Base-by-base conservation (phyloP, 1,140 invertebrate genomes). In the Wiebesia pumilae region DNA sequence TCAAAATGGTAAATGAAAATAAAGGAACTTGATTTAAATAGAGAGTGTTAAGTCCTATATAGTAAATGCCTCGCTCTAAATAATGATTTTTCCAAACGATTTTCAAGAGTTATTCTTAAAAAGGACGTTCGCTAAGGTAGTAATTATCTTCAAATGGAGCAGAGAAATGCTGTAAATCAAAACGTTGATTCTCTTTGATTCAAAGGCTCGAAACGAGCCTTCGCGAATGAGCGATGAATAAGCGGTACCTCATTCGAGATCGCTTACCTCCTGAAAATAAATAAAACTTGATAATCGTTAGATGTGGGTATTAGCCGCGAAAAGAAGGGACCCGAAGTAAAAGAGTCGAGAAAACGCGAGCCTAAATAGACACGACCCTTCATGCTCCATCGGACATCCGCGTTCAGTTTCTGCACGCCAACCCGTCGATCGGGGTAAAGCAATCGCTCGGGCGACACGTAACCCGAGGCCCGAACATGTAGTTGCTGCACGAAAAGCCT, bases 391-490 rank as follows among this genome's bases (percentile, higher is more conserved):
- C 67, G 67, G 24, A 10, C 67, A 71, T 71, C 67, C 35, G 67
- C 67, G n/a, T 35, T 14, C 67, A 14, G 27, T 0, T 30, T 71
- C 67, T 71, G 67, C 24, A n/a, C 62, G 43, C 47, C 27, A 54
- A 58, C 21, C 77, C 77, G 38, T 54, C 14, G 38, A 43, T 58
- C 51, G 77, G 9, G 2, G 10, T 2, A 54, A 16, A 10, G 14
- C 51, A 54, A 19, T 19, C 10, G 51, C 9, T 10, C 51, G 19
- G 1, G 1, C 43, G 6, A 6, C 54, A 1, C n/a, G 82, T 83
- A 83, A 83, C 51, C 73, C 27, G 73, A 84, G 82, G 81, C 81
- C 47, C 78, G 54, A 16, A n/a, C n/a, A n/a, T n/a, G n/a, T n/a
- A n/a, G n/a, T n/a, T n/a, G 7, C 12, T 6, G 19, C 21, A 4